A percentile compares a stretch with the other conserved stretches of the same genome.
phyloP scores from a whole-genome alignment of 2,797 vertebrate species.

The Gila robusta region DNA sequence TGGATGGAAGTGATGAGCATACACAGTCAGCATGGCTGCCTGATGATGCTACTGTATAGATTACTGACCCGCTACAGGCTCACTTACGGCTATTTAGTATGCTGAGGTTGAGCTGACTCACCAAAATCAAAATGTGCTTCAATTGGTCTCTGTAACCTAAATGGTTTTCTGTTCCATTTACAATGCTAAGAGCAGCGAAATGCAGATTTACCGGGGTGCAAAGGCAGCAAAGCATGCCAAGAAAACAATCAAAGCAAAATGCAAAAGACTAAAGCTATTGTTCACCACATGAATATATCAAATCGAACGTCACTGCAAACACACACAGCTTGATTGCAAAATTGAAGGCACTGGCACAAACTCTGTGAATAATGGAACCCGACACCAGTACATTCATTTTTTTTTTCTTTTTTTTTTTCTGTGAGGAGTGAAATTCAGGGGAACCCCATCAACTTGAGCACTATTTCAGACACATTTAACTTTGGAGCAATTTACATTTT shows the following conservation, averaged over 20 bases:
- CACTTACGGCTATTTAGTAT: conserved; percentile 41
- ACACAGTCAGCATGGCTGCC: conserved; percentile 23
- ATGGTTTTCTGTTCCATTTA: conserved; percentile 39
- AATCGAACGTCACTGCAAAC: conserved; percentile 61
- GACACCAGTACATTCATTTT: conserved; percentile 54
- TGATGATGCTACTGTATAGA: conserved; percentile 19
- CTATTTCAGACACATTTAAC: conserved; percentile 77
- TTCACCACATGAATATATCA: conserved; percentile 54
- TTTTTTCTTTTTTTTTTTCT: conserved; percentile 33
- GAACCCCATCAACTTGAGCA: conserved; percentile 67
- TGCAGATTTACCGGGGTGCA: conserved; percentile 38
- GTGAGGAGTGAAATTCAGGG: conserved; percentile 64
- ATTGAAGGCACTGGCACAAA: conserved; percentile 56
- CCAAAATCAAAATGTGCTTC: conserved; percentile 45
- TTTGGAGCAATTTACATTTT: conserved; percentile 85
- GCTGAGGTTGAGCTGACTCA: conserved; percentile 42
- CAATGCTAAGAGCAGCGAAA: conserved; percentile 38
- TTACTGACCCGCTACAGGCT: background rate
- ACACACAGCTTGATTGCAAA: conserved; percentile 36
- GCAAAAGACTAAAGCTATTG: conserved; percentile 23
- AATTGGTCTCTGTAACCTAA: conserved; percentile 40
- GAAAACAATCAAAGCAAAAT: conserved; percentile 41
- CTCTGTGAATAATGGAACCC: conserved; percentile 63
- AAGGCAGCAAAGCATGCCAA: conserved; percentile 51
- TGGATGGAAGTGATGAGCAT: conserved; percentile 21